These are phyloP conservation scores for Heteromurus nitidus DNA, from an alignment of 2,888 invertebrate species.

Conservation along the genomic window DNA sequence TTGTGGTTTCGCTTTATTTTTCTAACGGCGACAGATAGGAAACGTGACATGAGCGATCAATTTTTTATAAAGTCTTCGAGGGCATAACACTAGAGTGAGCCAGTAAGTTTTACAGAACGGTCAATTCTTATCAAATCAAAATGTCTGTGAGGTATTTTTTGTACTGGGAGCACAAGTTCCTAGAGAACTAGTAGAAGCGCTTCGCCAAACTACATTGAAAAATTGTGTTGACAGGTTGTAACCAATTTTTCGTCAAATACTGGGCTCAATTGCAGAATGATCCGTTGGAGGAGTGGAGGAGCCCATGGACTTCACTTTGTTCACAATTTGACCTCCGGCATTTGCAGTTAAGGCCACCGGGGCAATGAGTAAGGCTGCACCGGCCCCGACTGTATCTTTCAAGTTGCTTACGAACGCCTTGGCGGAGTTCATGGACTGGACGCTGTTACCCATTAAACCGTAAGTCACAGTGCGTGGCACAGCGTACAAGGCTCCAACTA, in stretches of 20 bases:
- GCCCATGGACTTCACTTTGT: conserved; percentile 3
- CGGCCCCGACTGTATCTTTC: background rate
- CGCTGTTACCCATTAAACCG: conserved; percentile 18
- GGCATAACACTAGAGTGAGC: too few species aligned
- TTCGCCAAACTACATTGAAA: too few species aligned
- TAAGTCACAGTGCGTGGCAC: conserved; percentile 28
- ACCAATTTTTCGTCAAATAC: background rate
- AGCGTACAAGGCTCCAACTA: conserved; percentile 24
- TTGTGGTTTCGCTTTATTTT: background rate
- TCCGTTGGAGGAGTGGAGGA: background rate
- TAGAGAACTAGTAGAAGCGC: too few species aligned
- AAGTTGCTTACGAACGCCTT: conserved; percentile 15
- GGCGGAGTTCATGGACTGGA: background rate
- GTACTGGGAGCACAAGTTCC: too few species aligned
- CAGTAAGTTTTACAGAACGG: too few species aligned
- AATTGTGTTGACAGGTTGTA: background rate
- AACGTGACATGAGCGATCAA: conserved; percentile 1
- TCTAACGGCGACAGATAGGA: background rate
- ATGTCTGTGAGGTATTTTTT: background rate
- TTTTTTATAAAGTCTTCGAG: too few species aligned
- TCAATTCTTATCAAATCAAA: background rate
- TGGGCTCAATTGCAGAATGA: background rate
- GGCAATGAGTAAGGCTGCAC: background rate
- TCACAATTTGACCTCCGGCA: background rate
- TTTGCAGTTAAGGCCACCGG: background rate